Base-by-base conservation (phyloP, 2,888 invertebrate genomes). In the Clunio marinus region DNA sequence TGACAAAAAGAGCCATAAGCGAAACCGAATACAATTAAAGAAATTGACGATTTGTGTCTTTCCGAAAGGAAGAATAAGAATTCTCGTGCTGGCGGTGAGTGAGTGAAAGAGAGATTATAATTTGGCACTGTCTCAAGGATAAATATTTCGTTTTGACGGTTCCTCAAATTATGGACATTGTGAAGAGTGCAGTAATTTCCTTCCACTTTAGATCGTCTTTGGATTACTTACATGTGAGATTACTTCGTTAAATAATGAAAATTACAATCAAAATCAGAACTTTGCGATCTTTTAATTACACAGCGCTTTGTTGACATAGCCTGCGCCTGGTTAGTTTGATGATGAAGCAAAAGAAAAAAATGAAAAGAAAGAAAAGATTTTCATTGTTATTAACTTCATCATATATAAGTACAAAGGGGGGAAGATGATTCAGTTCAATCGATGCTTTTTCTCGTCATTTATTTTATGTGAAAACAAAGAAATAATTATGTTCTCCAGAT, bases 1-100 rank as follows among this genome's bases (percentile, higher is more conserved):
- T 51, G 51, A 51, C 51, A 51, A 51, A 51, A 51, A 51, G 17
- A 22, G 22, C 51, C 20, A 51, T 41, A 41, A 51, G 51, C 20
- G 24, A 51, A 41, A 4, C 15, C n/a, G 15, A 41, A 20, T 22
- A 51, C 20, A 17, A 51, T 51, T 51, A 51, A 41, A 4, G 41
- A 41, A 41, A 41, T 13, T 41, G 55, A 59, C 17, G 59, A 59
- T 41, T 41, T 41, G n/a, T 41, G 10, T 41, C 41, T 41, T 3
- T 15, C 3, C 4, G 15, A 41, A n/a, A n/a, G n/a, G n/a, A n/a
- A 41, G n/a, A 41, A 7, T 15, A 41, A 41, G n/a, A 7, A 3
- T 13, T 10, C 15, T 41, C 41, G 41, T 41, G 41, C 41, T 13
- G n/a, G 41, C 41, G 41, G 15, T 41, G 13, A 41, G 15, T 10